Evolutionary conservation across 1,140 invertebrate genomes (phyloP).

Genomic region (Microvelia longipes): DNA sequence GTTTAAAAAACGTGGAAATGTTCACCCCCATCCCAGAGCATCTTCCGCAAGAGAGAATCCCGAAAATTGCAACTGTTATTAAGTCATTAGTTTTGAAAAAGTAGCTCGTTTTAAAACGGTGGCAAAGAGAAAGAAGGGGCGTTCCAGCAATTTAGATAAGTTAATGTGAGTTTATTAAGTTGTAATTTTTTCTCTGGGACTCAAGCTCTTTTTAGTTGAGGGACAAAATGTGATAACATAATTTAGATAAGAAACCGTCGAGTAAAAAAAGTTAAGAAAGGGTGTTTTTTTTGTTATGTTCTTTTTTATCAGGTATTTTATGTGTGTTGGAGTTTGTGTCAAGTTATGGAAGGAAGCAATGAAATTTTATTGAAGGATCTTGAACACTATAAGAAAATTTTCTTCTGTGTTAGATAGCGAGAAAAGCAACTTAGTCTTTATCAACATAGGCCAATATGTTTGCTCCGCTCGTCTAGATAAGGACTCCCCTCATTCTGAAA

Average conservation of each 20-base stretch:
- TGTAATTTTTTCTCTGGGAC: background rate
- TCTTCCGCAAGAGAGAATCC: too few species aligned
- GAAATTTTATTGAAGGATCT: background rate
- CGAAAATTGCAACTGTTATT: background rate
- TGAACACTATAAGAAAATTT: background rate
- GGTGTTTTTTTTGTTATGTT: background rate
- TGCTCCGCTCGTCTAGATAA: background rate
- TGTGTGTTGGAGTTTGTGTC: background rate
- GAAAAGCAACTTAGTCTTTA: background rate
- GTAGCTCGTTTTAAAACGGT: background rate
- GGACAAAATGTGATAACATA: background rate
- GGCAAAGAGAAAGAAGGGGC: background rate
- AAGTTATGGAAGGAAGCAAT: background rate
- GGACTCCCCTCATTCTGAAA: too few species aligned
- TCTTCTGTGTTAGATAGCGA: background rate
- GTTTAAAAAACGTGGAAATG: too few species aligned
- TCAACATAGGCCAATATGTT: background rate
- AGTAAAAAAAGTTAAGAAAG: background rate
- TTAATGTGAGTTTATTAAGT: background rate
- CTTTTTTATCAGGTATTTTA: background rate
- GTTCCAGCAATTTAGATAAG: background rate
- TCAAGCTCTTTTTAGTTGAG: background rate
- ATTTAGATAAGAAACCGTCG: background rate
- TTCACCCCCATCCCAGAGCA: too few species aligned
- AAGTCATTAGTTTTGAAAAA: background rate